Evolutionary conservation across 1,140 invertebrate genomes (phyloP), one percentile per base, ranked within the genome.

Genomic region (Tyrophagus putrescentiae): DNA sequence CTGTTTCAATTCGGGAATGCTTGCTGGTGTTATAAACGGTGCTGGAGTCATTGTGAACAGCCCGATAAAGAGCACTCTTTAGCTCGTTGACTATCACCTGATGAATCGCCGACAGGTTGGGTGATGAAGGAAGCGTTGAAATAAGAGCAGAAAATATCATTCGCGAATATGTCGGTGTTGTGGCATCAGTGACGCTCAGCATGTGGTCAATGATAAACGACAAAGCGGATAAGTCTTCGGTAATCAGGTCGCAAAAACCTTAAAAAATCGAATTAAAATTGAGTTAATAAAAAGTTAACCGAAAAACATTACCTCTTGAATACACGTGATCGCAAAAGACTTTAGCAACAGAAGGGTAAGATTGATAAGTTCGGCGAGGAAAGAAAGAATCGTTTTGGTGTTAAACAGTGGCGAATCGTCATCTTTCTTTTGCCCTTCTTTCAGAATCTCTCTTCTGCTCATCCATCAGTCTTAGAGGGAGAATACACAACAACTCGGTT

Each of bases 171-270:
- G 79, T 80, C 9, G 83, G 81, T 68, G 84, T 83, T 64, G 89
- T 84, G 64, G 80, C 77, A 67, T 89, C 84, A n/a, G n/a, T n/a
- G n/a, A n/a, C n/a, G 7, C 21, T 7, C 7, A 90, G 67, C 9
- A 90, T 76, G 61, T 84, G 78, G 67, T 91, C 87, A 13, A 91
- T 72, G 7, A 91, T 75, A 68, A 88, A 89, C 0, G 84, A 82
- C 16, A 91, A 69, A 6, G 84, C 84, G 5, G 79, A 78, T 36
- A 81, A 84, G 63, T 82, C 79, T 68, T 85, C 83, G 4, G 72
- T 74, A 23, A 87, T 76, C 65, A 84, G 72, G 34, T 81, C 78
- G 18, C 9, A 48, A 7, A 9, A 48, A 48, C 23, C 21, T 48
- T 9, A 7, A 48, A 13, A 48, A 48, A 18, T 21, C 9, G 31